Conservation (phyloP, 2,113 vertebrate genomes). For the Atractosteus spatula region DNA sequence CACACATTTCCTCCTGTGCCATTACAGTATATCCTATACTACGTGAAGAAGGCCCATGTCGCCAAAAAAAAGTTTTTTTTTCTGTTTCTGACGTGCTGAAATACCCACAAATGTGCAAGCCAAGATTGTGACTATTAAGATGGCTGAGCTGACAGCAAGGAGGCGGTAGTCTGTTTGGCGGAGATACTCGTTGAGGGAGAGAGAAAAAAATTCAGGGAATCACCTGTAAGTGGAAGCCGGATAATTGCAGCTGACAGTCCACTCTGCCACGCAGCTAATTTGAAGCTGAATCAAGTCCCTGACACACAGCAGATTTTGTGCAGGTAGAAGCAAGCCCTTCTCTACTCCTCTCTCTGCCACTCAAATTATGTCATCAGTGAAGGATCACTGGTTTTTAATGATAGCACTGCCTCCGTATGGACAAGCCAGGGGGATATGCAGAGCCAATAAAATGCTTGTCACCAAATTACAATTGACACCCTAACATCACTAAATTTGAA, state of each 20-base stretch:
- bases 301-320: constrained; percentile 78
- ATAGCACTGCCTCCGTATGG: constrained; percentile 75
- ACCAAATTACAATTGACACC: constrained; percentile 82
- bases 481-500: constrained; percentile 79
- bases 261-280: constrained; percentile 89
- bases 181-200: constrained; percentile 25
- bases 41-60: too few species aligned
- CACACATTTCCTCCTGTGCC: too few species aligned
- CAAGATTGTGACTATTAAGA: constrained; percentile 54
- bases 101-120: constrained; percentile 54
- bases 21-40: too few species aligned
- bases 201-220: constrained; percentile 60
- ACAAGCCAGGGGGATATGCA: constrained; percentile 73
- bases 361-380: constrained; percentile 88
- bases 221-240: constrained; percentile 73
- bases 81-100: constrained; percentile 25
- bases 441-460: constrained; percentile 80
- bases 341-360: constrained; percentile 75
- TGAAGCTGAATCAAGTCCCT: constrained; percentile 87
- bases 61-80: too few species aligned
- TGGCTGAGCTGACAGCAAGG: constrained; percentile 48
- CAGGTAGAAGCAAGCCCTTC: constrained; percentile 78
- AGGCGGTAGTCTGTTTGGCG: constrained; percentile 13
- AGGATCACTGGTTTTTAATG: constrained; percentile 85
- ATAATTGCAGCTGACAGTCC: constrained; percentile 83